A percentile compares a stretch with the other conserved stretches of the same genome.
Conservation (phyloP, 2,113 vertebrate species). For the Antennarius striatus region DNA sequence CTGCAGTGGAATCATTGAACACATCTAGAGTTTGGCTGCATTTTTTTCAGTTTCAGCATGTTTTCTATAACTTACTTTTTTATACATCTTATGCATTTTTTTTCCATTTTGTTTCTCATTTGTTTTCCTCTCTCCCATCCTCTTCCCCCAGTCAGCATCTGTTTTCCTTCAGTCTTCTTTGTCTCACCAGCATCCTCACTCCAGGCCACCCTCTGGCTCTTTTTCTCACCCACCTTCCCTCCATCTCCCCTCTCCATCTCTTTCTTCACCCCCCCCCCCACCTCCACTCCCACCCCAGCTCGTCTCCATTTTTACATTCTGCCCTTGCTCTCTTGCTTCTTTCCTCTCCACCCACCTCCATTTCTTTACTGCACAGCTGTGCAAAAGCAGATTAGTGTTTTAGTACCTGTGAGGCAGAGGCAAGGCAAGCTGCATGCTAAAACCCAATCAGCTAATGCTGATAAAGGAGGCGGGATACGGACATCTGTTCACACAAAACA, state of each 20-base stretch:
- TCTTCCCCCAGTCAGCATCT: constrained; percentile 28
- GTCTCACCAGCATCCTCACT: constrained; percentile 55
- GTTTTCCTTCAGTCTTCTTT: constrained; percentile 46
- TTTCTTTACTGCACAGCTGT: constrained; percentile 73
- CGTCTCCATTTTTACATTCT: constrained; percentile 53
- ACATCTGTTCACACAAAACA: constrained; percentile 87
- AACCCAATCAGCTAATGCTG: constrained; percentile 87
- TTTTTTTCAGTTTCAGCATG: too few relatives aligned
- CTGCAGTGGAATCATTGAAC: too few relatives aligned
- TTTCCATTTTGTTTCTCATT: constrained; percentile 21
- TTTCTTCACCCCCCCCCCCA: constrained; percentile 55
- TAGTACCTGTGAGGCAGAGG: constrained; percentile 83
- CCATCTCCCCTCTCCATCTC: constrained; percentile 48
- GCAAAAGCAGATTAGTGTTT: constrained; percentile 80
- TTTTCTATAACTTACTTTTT: neutral
- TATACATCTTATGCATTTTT: constrained; percentile 21
- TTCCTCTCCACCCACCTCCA: constrained; percentile 47
- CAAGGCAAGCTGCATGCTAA: constrained; percentile 79
- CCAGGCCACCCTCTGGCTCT: constrained; percentile 51
- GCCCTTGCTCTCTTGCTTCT: constrained; percentile 55
- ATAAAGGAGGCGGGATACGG: constrained; percentile 84
- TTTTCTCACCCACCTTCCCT: constrained; percentile 34
- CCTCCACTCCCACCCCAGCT: constrained; percentile 19
- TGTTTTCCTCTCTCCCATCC: constrained; percentile 26
- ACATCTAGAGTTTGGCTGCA: too few relatives aligned